Percentiles rank a stretch among this genome's conserved stretches.
These are phyloP conservation scores for Caenorhabditis sinica DNA, from an alignment of 2,888 invertebrate genomes.

Conservation along the genomic window DNA sequence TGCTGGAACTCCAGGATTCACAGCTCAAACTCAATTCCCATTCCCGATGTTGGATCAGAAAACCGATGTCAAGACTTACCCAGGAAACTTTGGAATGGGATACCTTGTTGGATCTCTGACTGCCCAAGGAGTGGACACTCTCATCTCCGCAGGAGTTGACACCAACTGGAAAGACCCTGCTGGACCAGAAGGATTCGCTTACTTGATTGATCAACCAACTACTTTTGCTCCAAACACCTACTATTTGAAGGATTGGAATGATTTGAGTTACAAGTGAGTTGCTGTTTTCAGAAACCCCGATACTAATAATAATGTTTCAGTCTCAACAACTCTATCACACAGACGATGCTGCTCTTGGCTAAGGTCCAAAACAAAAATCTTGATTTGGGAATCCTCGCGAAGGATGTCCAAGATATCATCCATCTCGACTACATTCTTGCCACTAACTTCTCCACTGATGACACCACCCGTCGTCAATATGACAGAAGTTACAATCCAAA, in stretches of 20 bases:
- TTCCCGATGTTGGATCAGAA: slow-evolving; percentile 73
- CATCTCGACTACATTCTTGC: slow-evolving; percentile 78
- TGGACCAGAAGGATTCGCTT: slow-evolving; percentile 72
- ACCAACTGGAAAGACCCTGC: slow-evolving; percentile 81
- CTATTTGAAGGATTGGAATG: slow-evolving; percentile 73
- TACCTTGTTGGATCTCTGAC: slow-evolving; percentile 59
- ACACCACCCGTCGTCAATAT: slow-evolving; percentile 76
- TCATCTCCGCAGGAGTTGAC: slow-evolving; percentile 71
- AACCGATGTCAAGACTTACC: slow-evolving; percentile 49
- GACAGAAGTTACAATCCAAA: slow-evolving; percentile 76
- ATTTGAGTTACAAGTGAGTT: slow-evolving; percentile 21
- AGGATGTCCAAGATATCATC: slow-evolving; percentile 71
- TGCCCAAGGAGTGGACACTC: slow-evolving; percentile 66
- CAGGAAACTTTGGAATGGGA: slow-evolving; percentile 53
- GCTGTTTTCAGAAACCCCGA: background rate
- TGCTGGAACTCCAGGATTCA: slow-evolving; percentile 30
- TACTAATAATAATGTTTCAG: slow-evolving; percentile 3
- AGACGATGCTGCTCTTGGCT: slow-evolving; percentile 67
- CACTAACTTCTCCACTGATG: slow-evolving; percentile 72
- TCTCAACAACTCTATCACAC: slow-evolving; percentile 41
- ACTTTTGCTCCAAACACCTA: slow-evolving; percentile 70
- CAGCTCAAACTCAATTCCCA: slow-evolving; percentile 42
- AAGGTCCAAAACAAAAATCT: slow-evolving; percentile 59
- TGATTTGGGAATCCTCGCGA: slow-evolving; percentile 57
- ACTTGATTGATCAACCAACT: slow-evolving; percentile 79